Base-by-base conservation (phyloP, 2,797 vertebrate species). In the Anabas testudineus region DNA sequence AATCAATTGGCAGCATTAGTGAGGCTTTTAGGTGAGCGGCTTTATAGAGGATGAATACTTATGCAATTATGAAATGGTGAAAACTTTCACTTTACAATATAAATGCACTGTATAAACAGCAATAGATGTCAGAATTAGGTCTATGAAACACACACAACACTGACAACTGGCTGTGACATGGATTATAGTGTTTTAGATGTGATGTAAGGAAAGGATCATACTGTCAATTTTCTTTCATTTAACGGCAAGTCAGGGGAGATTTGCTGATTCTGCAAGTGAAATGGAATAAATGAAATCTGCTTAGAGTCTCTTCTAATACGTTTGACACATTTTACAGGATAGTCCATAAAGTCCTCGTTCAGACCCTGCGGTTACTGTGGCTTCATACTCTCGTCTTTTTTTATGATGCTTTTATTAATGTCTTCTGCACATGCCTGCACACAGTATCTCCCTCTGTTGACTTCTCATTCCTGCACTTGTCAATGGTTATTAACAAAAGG, bases 401-500 rank as follows among this genome's bases (percentile, higher is more conserved):
- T 63, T 39, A 43, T 8, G 41, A 78, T 26, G 41, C 28, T 62
- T 22, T 24, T 15, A 9, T 66, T 76, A 76, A 82, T 80, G 67
- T 78, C 19, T 78, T 84, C 76, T 80, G 67, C 70, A 80, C 62
- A 79, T 64, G 57, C 60, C 47, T 67, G 67, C 51, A 58, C 14
- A 37, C 36, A 37, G 10, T 28, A 48, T 51, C 66, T 45, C 47
- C 36, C 16, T 12, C 24, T 24, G 15, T n/a, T 24, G 42, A 30
- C 39, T 9, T 37, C 14, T 37, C 52, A 47, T 13, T 56, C 3
- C 15, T 46, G 18, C 2, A 13, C 19, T 28, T 34, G n/a, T n/a
- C n/a, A n/a, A n/a, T n/a, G n/a, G n/a, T n/a, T n/a, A n/a, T n/a
- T n/a, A n/a, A n/a, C n/a, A n/a, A n/a, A n/a, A n/a, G n/a, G n/a